phyloP scores from a whole-genome alignment of 2,797 vertebrate genomes.

The Coranthus polyacanthus region DNA sequence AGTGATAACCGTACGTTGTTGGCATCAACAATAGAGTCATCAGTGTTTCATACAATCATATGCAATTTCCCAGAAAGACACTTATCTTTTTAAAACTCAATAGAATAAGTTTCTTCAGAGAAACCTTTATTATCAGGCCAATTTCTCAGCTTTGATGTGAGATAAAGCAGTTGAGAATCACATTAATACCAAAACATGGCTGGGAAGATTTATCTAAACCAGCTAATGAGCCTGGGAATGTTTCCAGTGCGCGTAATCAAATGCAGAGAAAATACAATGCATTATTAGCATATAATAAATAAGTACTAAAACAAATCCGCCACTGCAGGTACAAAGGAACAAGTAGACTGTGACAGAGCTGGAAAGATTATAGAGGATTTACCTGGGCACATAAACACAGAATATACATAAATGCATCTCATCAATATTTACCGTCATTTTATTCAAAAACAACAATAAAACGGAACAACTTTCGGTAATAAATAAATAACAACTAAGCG shows the following conservation, averaged over 20 bases:
- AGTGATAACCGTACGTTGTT: slow-evolving; percentile 30
- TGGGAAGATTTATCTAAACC: slow-evolving; percentile 75
- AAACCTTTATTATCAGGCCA: slow-evolving; percentile 77
- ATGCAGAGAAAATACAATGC: slow-evolving; percentile 74
- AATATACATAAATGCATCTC: slow-evolving; percentile 20
- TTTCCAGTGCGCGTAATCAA: slow-evolving; percentile 77
- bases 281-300: slow-evolving; percentile 79
- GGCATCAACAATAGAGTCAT: slow-evolving; percentile 55
- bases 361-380: slow-evolving; percentile 68
- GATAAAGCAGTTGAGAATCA: slow-evolving; percentile 75
- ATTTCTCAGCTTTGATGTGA: slow-evolving; percentile 78
- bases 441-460: slow-evolving; percentile 19
- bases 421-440: slow-evolving; percentile 46
- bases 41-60: slow-evolving; percentile 67
- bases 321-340: slow-evolving; percentile 57
- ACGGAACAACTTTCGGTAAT: slow-evolving; percentile 2
- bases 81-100: slow-evolving; percentile 71
- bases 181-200: slow-evolving; percentile 75
- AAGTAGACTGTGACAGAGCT: slow-evolving; percentile 57
- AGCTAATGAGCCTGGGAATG: slow-evolving; percentile 80
- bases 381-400: slow-evolving; percentile 40
- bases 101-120: slow-evolving; percentile 62
- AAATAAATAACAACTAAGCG: slow-evolving; percentile 22
- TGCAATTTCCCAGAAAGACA: slow-evolving; percentile 67
- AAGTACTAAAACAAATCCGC: slow-evolving; percentile 58